These are phyloP conservation scores for Prietella phreatophila DNA, from an alignment of 2,113 vertebrate species.

Conservation along the genomic window DNA sequence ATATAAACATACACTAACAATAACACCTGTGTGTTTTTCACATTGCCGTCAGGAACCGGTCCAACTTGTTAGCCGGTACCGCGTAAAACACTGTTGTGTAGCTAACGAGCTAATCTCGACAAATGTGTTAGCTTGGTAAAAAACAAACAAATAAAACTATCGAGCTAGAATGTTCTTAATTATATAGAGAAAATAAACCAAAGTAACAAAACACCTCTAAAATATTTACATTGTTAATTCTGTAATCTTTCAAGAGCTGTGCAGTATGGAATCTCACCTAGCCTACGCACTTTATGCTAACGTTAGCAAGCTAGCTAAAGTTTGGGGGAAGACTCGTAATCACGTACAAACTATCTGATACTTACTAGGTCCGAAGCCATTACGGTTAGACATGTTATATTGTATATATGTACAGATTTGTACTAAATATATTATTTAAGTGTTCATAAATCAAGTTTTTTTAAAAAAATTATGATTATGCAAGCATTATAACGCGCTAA, in stretches of 20 bases:
- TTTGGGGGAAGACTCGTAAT: neutral
- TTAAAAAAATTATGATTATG: neutral
- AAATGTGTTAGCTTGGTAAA: neutral
- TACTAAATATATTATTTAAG: neutral
- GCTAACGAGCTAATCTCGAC: neutral
- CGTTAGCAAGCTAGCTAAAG: neutral
- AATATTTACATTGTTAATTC: neutral
- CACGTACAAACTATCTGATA: neutral
- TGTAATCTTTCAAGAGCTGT: neutral
- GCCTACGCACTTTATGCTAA: neutral
- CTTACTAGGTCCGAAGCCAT: constrained; percentile 14
- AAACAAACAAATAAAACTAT: neutral
- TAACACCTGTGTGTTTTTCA: neutral
- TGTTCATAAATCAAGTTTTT: neutral
- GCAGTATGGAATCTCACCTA: neutral
- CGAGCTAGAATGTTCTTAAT: neutral
- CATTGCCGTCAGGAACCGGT: neutral
- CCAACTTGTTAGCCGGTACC: neutral
- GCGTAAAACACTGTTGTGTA: no score
- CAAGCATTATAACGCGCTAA: neutral
- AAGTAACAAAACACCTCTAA: neutral
- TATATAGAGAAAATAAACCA: neutral
- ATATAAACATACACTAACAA: neutral
- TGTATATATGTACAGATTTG: neutral
- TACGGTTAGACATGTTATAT: constrained; percentile 26